Conservation (phyloP, 2,797 vertebrate genomes). For the Coranthus polyacanthus region DNA sequence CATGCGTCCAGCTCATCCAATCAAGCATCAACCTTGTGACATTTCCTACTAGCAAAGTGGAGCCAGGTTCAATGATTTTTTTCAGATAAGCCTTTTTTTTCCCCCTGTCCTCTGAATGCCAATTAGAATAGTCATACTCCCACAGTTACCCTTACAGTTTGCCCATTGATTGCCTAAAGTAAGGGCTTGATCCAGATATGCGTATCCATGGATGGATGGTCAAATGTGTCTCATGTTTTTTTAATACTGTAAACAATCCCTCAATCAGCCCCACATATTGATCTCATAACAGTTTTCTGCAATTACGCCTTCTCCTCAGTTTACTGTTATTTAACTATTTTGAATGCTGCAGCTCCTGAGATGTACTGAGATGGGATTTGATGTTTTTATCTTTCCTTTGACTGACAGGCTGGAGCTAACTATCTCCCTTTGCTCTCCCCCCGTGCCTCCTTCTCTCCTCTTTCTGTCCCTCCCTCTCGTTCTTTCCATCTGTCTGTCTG, state of each 20-base stretch:
- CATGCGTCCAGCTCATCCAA: too few relatives aligned
- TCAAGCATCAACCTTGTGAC: too few relatives aligned
- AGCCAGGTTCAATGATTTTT: too few relatives aligned
- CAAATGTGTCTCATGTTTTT: background rate
- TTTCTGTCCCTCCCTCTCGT: background rate
- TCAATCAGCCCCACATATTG: background rate
- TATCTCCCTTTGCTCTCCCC: conserved; percentile 39
- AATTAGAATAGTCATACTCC: too few relatives aligned
- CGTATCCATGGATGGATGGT: background rate
- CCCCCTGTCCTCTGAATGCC: too few relatives aligned
- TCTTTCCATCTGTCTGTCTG: conserved; percentile 33
- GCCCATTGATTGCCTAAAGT: too few relatives aligned
- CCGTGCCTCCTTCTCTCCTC: background rate
- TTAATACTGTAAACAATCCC: background rate
- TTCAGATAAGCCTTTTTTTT: too few relatives aligned
- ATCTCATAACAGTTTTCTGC: background rate
- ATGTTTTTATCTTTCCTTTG: conserved; percentile 53
- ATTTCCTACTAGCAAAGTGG: too few relatives aligned
- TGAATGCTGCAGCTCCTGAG: conserved; percentile 30
- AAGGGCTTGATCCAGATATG: background rate
- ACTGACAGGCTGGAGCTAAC: conserved; percentile 51
- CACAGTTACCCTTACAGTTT: too few relatives aligned
- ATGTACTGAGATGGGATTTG: conserved; percentile 45
- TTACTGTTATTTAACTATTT: conserved; percentile 26
- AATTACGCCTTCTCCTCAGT: background rate